Conservation (phyloP, 2,888 invertebrate species). For the Pedicia rivosa region DNA sequence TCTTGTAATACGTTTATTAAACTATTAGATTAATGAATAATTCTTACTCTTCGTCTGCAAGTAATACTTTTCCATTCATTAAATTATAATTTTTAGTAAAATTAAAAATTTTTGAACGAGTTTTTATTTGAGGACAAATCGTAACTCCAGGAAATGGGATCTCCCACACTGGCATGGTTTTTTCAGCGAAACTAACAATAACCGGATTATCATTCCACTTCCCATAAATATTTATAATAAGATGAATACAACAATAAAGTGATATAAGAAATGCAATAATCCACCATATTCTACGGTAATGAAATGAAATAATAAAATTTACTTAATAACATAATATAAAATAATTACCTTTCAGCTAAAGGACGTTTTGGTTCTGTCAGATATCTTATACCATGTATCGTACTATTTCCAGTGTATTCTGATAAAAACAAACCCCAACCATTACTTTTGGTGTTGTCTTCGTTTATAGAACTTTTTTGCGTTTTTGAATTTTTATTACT, state of each 20-base stretch:
- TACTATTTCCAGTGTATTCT: conserved; percentile 43
- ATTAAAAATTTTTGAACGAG: not conserved
- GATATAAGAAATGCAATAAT: conserved; percentile 40
- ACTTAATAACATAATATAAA: too few species aligned
- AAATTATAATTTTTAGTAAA: conserved; percentile 17
- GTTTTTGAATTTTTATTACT: too few species aligned
- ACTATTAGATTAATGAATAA: too few species aligned
- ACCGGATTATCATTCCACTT: conserved; percentile 58
- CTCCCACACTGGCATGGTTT: conserved; percentile 31
- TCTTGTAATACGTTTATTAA: too few species aligned
- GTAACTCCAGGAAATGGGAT: conserved; percentile 13
- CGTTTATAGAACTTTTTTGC: too few species aligned
- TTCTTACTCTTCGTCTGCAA: too few species aligned
- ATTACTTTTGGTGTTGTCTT: too few species aligned
- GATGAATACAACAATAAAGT: conserved; percentile 39
- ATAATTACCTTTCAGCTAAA: conserved; percentile 37
- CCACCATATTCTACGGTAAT: conserved; percentile 54
- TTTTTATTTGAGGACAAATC: conserved; percentile 11
- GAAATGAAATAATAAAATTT: too few species aligned
- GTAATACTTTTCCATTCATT: too few species aligned
- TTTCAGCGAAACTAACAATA: conserved; percentile 52
- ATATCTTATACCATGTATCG: conserved; percentile 45
- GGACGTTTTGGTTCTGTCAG: conserved; percentile 42
- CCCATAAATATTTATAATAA: conserved; percentile 46
- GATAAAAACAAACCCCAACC: conserved; percentile 36